phyloP scores from a whole-genome alignment of 2,113 vertebrate species.

The Petroica traversi region DNA sequence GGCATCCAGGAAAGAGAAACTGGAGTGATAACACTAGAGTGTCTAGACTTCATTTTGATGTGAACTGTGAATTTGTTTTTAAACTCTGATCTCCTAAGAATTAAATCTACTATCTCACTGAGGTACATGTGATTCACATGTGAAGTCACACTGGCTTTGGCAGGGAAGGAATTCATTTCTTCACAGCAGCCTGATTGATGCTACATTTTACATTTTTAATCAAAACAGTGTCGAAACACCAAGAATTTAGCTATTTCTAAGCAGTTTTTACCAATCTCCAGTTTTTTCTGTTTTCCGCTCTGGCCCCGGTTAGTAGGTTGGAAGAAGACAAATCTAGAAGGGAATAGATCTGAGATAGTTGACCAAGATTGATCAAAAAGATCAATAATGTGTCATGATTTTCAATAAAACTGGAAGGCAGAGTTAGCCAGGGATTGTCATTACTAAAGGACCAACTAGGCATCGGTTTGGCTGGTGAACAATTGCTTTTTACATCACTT shows the following conservation, averaged over 20 bases:
- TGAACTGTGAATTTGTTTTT: background rate
- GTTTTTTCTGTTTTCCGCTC: background rate
- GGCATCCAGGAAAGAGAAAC: background rate
- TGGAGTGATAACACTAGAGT: background rate
- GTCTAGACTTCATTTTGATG: background rate
- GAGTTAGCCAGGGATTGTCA: background rate
- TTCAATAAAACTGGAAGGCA: background rate
- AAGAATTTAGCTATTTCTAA: background rate
- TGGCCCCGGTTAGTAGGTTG: background rate
- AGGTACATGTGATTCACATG: background rate
- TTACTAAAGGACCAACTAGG: fast-evolving
- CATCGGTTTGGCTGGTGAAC: fast-evolving
- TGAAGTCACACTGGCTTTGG: background rate
- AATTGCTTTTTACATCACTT: background rate
- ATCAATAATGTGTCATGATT: background rate
- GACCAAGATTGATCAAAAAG: background rate
- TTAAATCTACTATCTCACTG: background rate
- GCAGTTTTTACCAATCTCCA: background rate
- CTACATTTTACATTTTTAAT: background rate
- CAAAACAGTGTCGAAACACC: background rate
- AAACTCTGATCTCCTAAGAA: background rate
- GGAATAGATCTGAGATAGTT: background rate
- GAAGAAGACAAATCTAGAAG: background rate
- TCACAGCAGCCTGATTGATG: background rate
- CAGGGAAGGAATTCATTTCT: background rate